Evolutionary conservation across 1,140 invertebrate species (phyloP), one percentile per base, ranked within the genome.

Genomic region (Mylabris phalerata): DNA sequence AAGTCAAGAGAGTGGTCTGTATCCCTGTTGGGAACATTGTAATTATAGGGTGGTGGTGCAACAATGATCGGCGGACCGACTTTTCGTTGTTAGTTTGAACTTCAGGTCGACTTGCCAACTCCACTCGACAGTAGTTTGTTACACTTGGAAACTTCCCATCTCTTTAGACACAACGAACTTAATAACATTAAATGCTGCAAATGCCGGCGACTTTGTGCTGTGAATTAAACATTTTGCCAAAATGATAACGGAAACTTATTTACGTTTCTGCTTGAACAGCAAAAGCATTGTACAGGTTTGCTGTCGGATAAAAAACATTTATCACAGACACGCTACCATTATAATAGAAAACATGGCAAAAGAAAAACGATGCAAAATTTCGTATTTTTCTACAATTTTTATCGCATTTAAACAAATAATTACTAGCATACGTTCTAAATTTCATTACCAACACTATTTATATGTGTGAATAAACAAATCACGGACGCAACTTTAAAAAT

Each of bases 151-250:
- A 54, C 41, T 54, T 54, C 4, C 51, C 51, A 54, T 54, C 51
- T 54, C 51, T 54, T 54, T 54, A 44, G 42, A 32, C 32, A 32
- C 7, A 32, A 54, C 41, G 50, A 54, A 54, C 51, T 54, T 54
- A 54, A 54, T 54, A 54, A 54, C 51, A 45, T 45, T 42, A 54
- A 54, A 54, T 54, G 51, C 45, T 54, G 51, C 51, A 54, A 54
- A 54, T 54, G 39, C 49, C 49, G 49, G 40, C 38, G 32, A 32
- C 7, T 32, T 32, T 32, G 32, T 32, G 32, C 7, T 32, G 32
- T 5, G 32, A 32, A 32, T 32, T 32, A 32, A 32, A 32, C 32
- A 32, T 32, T 32, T 7, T 32, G 32, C 32, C 32, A 32, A 46
- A 45, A 54, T 54, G 51, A 54, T 54, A 54, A 54, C 51, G 27